phyloP scores from a whole-genome alignment of 1,140 invertebrate genomes.

The Drosophila tristis region DNA sequence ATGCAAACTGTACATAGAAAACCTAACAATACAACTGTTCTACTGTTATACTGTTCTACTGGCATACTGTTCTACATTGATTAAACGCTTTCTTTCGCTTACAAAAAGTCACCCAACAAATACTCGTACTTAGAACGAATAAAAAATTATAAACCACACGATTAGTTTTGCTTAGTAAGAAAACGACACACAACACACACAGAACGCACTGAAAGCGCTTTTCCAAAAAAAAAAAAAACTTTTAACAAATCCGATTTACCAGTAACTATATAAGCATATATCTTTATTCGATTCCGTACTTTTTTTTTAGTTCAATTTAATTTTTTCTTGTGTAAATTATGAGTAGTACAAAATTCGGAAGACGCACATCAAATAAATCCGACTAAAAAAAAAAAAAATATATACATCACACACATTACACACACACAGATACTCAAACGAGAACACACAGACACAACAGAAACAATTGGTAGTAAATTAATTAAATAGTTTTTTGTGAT shows the following conservation, averaged over 20 bases:
- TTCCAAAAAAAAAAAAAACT: constrained; percentile 1
- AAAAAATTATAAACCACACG: constrained; percentile 20
- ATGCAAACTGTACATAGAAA: too few species aligned
- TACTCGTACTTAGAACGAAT: not conserved
- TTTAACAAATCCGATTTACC: constrained; percentile 19
- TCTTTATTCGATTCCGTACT: constrained; percentile 23
- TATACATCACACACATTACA: constrained; percentile 19
- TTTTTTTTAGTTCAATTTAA: constrained; percentile 32
- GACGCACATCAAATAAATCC: constrained; percentile 5
- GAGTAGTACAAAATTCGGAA: constrained; percentile 9
- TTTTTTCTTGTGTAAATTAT: constrained; percentile 40
- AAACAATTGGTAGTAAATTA: constrained; percentile 8
- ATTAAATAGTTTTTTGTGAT: constrained; percentile 36
- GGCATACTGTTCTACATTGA: too few species aligned
- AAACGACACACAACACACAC: constrained; percentile 13
- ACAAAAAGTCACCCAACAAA: too few species aligned
- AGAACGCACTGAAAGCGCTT: constrained; percentile 16
- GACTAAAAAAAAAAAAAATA: not conserved
- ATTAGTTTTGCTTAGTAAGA: constrained; percentile 30
- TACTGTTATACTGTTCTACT: too few species aligned
- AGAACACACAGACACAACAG: constrained; percentile 9
- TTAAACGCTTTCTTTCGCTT: too few species aligned
- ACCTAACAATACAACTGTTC: too few species aligned
- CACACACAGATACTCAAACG: constrained; percentile 26
- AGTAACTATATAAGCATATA: not conserved